phyloP scores from a whole-genome alignment of 2,113 vertebrate species.

The Eudyptes chrysolophus region DNA sequence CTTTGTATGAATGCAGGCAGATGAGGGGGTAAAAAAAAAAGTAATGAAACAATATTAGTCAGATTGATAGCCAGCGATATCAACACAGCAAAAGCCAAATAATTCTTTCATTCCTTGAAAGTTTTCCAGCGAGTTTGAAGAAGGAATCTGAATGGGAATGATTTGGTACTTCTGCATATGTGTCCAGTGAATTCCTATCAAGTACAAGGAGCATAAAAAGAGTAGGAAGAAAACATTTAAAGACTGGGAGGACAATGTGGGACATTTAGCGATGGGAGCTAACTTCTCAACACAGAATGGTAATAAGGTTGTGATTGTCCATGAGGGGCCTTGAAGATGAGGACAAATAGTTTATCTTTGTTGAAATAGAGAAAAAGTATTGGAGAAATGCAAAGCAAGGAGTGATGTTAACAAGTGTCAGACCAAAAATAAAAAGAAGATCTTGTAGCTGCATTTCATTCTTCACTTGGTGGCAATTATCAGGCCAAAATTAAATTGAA shows the following conservation, averaged over 20 bases:
- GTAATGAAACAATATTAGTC: not conserved
- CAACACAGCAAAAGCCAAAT: not conserved
- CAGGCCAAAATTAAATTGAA: no score
- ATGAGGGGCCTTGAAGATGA: not conserved
- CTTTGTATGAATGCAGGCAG: not conserved
- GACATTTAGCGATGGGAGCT: not conserved
- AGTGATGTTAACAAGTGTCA: not conserved
- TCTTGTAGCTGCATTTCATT: no score
- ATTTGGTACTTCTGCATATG: not conserved
- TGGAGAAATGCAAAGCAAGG: not conserved
- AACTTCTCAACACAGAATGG: not conserved
- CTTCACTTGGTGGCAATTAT: no score
- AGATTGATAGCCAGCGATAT: not conserved
- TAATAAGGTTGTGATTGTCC: not conserved
- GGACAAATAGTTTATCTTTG: not conserved
- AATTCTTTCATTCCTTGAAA: not conserved
- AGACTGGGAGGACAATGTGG: not conserved
- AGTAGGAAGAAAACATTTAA: not conserved
- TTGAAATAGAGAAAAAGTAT: not conserved
- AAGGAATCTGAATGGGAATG: not conserved
- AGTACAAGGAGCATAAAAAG: not conserved
- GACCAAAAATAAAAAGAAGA: not conserved
- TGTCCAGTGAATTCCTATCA: not conserved
- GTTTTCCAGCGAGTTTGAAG: not conserved
- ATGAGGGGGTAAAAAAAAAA: not conserved